Evolutionary conservation across 2,797 vertebrate genomes (phyloP), one percentile per base, ranked within the genome.

Genomic region (Tachyglossus aculeatus): DNA sequence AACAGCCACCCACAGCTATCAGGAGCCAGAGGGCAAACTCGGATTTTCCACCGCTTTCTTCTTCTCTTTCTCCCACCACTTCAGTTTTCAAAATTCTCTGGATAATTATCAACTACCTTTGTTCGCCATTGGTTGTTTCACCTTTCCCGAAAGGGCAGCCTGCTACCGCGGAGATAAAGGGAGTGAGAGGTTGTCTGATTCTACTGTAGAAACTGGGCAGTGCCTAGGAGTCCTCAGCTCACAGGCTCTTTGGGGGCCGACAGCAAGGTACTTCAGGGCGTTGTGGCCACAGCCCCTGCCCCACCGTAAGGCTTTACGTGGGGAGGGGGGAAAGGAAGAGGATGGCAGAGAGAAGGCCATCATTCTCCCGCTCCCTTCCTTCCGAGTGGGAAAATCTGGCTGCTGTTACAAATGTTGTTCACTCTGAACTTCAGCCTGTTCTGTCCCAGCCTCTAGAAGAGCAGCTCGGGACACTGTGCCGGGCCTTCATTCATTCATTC

Each of bases 81-180:
- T 53, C 3, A 1, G 25, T 43, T 19, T 18, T 9, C 3, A 39
- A 5, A 51, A 0, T 3, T 31, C 16, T 29, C 52, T 58, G 57
- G 53, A 16, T 1, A 9, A 0, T 0, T 12, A 24, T 33, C 24
- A 24, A 6, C 27, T 34, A 31, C 4, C 15, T 31, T 15, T 19
- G 40, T 40, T 45, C 50, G n/a, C 11, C 14, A 9, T 21, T 34
- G 44, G 19, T 15, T 45, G 24, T 27, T 24, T 54, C 25, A 9
- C 61, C 41, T 21, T 8, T 40, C 11, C 19, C 32, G 25, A 14
- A 38, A 39, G 15, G 16, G 15, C 21, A 27, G 18, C 19, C 19
- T 9, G 22, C 21, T 19, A 1, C 0, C 0, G 4, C 44, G 27
- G 2, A 15, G 40, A 29, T 12, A 37, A 2, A 38, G 50, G 0